phyloP scores from a whole-genome alignment of 2,113 vertebrate genomes.

The Marmota monax region DNA sequence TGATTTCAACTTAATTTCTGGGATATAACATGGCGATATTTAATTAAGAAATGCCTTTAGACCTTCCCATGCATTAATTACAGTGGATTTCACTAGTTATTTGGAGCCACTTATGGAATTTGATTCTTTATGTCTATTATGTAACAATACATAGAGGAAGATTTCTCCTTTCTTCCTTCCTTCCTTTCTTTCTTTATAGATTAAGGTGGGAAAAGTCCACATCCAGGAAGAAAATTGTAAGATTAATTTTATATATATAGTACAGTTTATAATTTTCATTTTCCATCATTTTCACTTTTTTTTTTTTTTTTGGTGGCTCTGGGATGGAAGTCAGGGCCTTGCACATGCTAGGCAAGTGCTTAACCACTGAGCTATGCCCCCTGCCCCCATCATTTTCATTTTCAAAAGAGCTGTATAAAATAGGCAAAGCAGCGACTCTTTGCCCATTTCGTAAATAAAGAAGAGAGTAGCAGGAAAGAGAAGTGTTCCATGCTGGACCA shows the following conservation, averaged over 20 bases:
- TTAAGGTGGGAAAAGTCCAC: neutral
- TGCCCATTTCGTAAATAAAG: slow-evolving; percentile 16
- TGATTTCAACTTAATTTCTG: slow-evolving; percentile 28
- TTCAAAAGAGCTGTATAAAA: slow-evolving; percentile 22
- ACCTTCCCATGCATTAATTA: neutral
- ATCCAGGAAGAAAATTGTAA: neutral
- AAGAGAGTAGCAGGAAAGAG: slow-evolving; percentile 32
- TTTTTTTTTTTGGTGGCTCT: too few relatives aligned
- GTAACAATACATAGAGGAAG: neutral
- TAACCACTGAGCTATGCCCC: neutral
- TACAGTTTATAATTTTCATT: neutral
- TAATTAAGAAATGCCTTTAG: slow-evolving; percentile 34
- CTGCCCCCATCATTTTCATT: neutral
- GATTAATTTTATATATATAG: neutral
- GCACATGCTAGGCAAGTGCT: too few relatives aligned
- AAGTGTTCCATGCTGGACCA: neutral
- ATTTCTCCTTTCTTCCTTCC: too few relatives aligned
- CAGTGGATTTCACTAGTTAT: slow-evolving; percentile 16
- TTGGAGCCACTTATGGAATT: slow-evolving; percentile 4
- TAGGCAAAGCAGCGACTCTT: neutral
- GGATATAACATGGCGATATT: neutral
- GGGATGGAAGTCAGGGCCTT: too few relatives aligned
- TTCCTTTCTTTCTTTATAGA: neutral
- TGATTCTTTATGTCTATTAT: neutral
- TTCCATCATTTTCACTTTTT: neutral